Evolutionary conservation across 2,888 invertebrate genomes (phyloP), one percentile per base, ranked within the genome.

Genomic region (Arrhopalites spinosus): DNA sequence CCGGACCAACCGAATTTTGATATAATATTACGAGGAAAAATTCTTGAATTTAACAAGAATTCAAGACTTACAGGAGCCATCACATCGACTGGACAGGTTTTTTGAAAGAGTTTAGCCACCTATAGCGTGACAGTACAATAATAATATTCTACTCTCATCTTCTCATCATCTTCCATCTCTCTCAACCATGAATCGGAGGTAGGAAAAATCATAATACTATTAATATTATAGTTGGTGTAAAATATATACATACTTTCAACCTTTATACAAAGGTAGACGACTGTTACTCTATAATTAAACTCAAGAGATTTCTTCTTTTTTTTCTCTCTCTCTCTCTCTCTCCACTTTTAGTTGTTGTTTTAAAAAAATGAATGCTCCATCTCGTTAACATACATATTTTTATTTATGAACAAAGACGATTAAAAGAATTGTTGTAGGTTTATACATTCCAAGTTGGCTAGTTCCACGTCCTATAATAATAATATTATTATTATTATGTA

Each of bases 141-240:
- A 36, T 36, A 36, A 7, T 36, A 7, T 11, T 36, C 11, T 11
- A 7, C 11, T 53, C n/a, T 53, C 20, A n/a, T 8, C n/a, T n/a
- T n/a, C 30, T 43, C 59, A 36, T 25, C 66, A 45, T 66, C 69
- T 43, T 72, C 50, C 20, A 17, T 56, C 36, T 13, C 45, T 61
- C 59, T 36, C 45, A 43, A 50, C 63, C 63, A 72, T 72, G 72
- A 72, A 72, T 63, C 72, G 72, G 47, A 72, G 72, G 72, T 72
- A 72, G 63, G 72, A 61, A 27, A 72, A 63, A 56, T 72, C 17
- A 43, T 66, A n/a, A 13, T 59, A 25, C 13, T 25, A 5, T 50
- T 17, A 3, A 17, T 50, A n/a, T n/a, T 50, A n/a, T n/a, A 50
- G n/a, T n/a, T 15, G n/a, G n/a, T 50, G n/a, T 50, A 17, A n/a